phyloP scores from a whole-genome alignment of 2,888 invertebrate genomes.

The Antitype chi region DNA sequence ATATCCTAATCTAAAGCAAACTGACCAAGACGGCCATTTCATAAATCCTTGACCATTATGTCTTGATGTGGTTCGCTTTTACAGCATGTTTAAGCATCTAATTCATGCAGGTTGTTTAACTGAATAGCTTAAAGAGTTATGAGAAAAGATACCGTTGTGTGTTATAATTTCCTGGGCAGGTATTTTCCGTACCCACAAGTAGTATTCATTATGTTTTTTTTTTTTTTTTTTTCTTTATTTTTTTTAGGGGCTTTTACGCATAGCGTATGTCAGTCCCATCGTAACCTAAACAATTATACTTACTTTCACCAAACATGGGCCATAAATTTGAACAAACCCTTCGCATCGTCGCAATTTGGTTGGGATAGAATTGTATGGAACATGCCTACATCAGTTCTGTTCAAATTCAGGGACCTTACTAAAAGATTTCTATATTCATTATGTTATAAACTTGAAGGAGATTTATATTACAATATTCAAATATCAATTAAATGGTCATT shows the following conservation, averaged over 20 bases:
- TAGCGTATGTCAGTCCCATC: too few relatives aligned
- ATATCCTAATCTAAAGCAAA: slow-evolving; percentile 52
- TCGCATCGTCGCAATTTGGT: too few relatives aligned
- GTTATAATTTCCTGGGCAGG: slow-evolving; percentile 38
- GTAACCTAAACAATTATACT: too few relatives aligned
- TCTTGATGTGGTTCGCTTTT: slow-evolving; percentile 54
- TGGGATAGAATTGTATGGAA: too few relatives aligned
- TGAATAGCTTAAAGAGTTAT: slow-evolving; percentile 18
- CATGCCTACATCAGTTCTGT: too few relatives aligned
- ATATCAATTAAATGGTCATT: neutral
- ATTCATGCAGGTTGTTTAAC: slow-evolving; percentile 67
- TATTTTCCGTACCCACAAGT: slow-evolving; percentile 20
- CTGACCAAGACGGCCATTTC: slow-evolving; percentile 42
- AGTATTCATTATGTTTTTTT: too few relatives aligned
- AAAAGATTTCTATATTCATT: too few relatives aligned
- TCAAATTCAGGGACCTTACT: too few relatives aligned
- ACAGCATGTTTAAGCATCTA: slow-evolving; percentile 48
- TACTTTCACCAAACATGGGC: too few relatives aligned
- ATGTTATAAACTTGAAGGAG: neutral
- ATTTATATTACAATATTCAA: neutral
- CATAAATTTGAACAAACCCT: too few relatives aligned
- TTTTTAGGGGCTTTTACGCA: too few relatives aligned
- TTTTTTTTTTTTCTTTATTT: too few relatives aligned
- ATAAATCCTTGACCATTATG: slow-evolving; percentile 58
- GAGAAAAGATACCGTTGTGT: slow-evolving; percentile 37